phyloP scores from a whole-genome alignment of 1,140 invertebrate species.

The Drosophila pandora region DNA sequence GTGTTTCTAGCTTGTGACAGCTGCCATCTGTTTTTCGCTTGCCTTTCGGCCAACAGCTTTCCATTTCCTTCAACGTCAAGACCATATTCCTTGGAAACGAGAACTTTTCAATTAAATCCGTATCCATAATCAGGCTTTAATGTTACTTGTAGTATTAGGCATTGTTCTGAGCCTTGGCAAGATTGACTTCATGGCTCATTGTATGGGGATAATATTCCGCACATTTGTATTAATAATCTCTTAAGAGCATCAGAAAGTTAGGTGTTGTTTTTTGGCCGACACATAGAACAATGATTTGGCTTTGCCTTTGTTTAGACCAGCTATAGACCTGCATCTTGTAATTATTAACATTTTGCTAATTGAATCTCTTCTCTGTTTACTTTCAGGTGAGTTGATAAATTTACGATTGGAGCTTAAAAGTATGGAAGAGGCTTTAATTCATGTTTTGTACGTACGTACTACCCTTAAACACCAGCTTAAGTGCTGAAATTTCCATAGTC shows the following conservation, averaged over 20 bases:
- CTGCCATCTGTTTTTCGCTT: constrained; percentile 33
- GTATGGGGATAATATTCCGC: constrained; percentile 24
- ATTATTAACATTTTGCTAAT: constrained; percentile 34
- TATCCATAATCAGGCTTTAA: constrained; percentile 41
- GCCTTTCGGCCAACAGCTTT: constrained; percentile 11
- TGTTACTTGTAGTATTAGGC: constrained; percentile 5
- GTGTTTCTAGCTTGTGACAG: constrained; percentile 24
- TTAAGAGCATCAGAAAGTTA: constrained; percentile 25
- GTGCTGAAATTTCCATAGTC: constrained; percentile 45
- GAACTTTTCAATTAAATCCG: constrained; percentile 47
- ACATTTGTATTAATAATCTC: constrained; percentile 44
- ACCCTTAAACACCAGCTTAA: constrained; percentile 22
- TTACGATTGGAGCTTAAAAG: not conserved
- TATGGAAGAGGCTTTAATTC: not conserved
- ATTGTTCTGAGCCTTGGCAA: constrained; percentile 2
- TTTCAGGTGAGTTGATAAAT: constrained; percentile 58
- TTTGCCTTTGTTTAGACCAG: constrained; percentile 11
- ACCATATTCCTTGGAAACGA: constrained; percentile 25
- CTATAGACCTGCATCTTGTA: constrained; percentile 5
- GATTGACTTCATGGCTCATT: constrained; percentile 35
- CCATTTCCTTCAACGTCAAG: constrained; percentile 48
- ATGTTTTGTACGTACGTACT: not conserved
- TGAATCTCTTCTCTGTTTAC: constrained; percentile 26
- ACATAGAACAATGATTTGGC: constrained; percentile 9
- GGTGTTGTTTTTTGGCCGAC: constrained; percentile 23